Conservation (phyloP, 2,113 vertebrate genomes). For the Ptilonorhynchus violaceus region DNA sequence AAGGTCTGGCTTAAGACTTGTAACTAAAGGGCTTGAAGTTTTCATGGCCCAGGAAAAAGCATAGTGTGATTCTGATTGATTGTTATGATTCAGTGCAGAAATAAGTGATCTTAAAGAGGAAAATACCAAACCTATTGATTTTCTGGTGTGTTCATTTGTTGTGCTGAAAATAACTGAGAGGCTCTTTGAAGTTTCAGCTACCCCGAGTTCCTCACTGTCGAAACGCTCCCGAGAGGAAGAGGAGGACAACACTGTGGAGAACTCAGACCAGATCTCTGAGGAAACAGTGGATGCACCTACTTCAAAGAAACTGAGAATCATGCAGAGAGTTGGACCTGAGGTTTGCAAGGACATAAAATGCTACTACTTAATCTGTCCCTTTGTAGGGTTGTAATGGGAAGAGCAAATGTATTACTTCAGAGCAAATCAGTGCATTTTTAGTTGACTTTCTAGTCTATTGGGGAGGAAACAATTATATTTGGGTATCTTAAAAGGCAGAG, state of each 20-base stretch:
- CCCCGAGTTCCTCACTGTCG: constrained; percentile 84
- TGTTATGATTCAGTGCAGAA: not conserved
- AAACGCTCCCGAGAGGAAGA: constrained; percentile 94
- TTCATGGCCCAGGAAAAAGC: not conserved
- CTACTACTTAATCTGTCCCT: not conserved
- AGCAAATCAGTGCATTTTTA: not conserved
- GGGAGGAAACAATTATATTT: not conserved
- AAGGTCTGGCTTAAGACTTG: not conserved
- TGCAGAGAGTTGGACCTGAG: constrained; percentile 89
- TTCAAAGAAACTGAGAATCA: constrained; percentile 87
- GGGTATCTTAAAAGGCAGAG: not conserved
- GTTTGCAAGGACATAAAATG: constrained; percentile 54
- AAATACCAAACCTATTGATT: not conserved
- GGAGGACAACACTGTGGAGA: constrained; percentile 82
- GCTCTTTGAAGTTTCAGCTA: constrained; percentile 84
- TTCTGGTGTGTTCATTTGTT: not conserved
- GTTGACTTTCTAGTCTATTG: not conserved
- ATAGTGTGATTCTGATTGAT: not conserved
- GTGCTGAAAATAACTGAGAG: not conserved
- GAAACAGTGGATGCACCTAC: constrained; percentile 85
- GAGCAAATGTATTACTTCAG: not conserved
- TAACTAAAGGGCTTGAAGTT: not conserved
- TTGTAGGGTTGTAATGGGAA: not conserved
- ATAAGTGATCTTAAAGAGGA: not conserved
- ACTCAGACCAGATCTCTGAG: constrained; percentile 81